These are phyloP conservation scores for Spheniscus humboldti DNA, from an alignment of 2,797 vertebrate species.

Conservation along the genomic window DNA sequence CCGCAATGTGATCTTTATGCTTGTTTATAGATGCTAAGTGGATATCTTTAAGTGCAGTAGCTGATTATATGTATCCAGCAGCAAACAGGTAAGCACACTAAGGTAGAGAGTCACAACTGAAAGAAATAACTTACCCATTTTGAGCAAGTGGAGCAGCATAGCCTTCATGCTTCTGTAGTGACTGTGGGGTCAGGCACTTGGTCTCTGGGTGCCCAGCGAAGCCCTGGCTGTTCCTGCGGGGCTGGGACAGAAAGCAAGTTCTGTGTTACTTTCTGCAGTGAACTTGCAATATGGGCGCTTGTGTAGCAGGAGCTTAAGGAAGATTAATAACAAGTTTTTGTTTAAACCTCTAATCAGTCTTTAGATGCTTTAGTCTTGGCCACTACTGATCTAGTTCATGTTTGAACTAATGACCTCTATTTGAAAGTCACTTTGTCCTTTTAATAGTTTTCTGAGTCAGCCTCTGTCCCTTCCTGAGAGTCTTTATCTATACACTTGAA, in stretches of 20 bases:
- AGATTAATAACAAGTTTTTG: not conserved
- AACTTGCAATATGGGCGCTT: not conserved
- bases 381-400: not conserved
- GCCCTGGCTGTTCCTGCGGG: not conserved
- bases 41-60: not conserved
- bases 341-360: not conserved
- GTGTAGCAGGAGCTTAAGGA: not conserved
- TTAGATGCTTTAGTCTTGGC: not conserved
- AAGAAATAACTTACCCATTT: not conserved
- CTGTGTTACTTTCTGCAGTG: not conserved
- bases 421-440: slow-evolving; percentile 40
- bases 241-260: not conserved
- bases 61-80: not conserved
- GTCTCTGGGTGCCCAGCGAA: too few species aligned
- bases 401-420: slow-evolving; percentile 30
- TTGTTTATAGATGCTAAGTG: not conserved
- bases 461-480: slow-evolving; percentile 5
- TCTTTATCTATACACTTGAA: not conserved
- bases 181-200: too few species aligned
- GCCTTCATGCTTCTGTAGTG: not conserved
- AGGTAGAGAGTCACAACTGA: not conserved
- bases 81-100: not conserved
- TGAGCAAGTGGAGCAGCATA: not conserved
- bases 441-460: slow-evolving; percentile 5
- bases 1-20: not conserved